Evolutionary conservation across 2,797 vertebrate genomes (phyloP), one percentile per base, ranked within the genome.

Genomic region (Notamacropus eugenii): DNA sequence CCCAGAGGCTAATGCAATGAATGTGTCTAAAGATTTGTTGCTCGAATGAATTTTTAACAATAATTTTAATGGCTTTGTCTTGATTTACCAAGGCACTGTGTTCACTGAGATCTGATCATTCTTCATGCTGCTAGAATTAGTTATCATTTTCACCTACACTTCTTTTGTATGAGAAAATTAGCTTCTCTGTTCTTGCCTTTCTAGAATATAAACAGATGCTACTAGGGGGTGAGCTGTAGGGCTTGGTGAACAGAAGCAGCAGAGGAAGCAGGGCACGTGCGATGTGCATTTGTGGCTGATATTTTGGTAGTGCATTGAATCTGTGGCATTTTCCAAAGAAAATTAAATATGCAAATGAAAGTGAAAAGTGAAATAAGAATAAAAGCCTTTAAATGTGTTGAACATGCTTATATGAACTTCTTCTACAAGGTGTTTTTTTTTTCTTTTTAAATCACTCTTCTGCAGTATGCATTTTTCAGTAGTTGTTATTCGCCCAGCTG

Each of bases 151-250:
- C 56, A 98, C 34, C 8, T 96, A 40, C 28, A 19, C 0, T 67
- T 96, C 19, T 96, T 34, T 97, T 98, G 96, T 96, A 96, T 97
- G 57, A 96, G 92, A 97, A 97, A 97, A 96, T 96, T 96, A n/a
- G 16, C 16, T 97, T 90, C 92, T 91, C 91, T 55, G 92, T 31
- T 94, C 95, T 95, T 95, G 0, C 5, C 40, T 94, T 97, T 19
- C 96, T 96, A 28, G 90, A 90, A 40, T 92, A 31, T 4, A 93
- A 91, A 90, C 1, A 92, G 56, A 55, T 58, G 13, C 12, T 97
- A 95, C 97, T 96, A 92, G 50, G 57, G 93, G 90, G 67, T 93
- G 91, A 92, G n/a, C 87, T 91, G 90, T 54, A 62, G 57, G 0
- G 0, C 90, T n/a, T 95, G 40, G 94, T 95, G 90, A 62, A 1